A percentile compares a stretch with the other conserved stretches of the same genome.
phyloP scores from a whole-genome alignment of 2,797 vertebrate species.

The Cheracebus regulus region DNA sequence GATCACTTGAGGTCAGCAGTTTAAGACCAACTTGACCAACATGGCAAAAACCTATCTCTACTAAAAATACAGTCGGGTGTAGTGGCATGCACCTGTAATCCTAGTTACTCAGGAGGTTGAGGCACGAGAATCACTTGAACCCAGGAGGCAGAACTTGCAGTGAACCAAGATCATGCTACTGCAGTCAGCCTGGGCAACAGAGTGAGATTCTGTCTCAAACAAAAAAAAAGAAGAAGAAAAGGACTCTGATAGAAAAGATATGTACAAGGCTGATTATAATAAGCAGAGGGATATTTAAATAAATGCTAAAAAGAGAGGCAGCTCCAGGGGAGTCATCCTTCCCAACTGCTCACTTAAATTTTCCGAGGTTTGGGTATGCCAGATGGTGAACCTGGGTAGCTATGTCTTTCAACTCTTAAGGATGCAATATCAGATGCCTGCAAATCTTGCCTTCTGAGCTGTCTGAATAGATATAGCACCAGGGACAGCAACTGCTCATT shows the following conservation, averaged over 20 bases:
- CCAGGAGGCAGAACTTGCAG: neutral
- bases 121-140: neutral
- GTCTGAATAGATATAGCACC: neutral
- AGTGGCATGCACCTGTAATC: accelerated
- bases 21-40: neutral
- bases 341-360: neutral
- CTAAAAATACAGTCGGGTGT: neutral
- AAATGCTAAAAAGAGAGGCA: neutral
- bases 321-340: neutral
- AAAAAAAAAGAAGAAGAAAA: no score
- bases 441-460: neutral
- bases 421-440: neutral
- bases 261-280: neutral
- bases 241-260: no score
- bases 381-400: neutral
- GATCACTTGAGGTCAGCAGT: neutral
- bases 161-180: neutral
- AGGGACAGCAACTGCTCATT: neutral
- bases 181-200: no score
- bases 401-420: neutral
- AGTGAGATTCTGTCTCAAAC: no score
- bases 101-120: neutral
- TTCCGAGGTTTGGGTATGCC: neutral
- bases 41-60: neutral
- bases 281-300: neutral